Evolutionary conservation across 2,888 invertebrate species (phyloP).

Genomic region (Andricus curvator): DNA sequence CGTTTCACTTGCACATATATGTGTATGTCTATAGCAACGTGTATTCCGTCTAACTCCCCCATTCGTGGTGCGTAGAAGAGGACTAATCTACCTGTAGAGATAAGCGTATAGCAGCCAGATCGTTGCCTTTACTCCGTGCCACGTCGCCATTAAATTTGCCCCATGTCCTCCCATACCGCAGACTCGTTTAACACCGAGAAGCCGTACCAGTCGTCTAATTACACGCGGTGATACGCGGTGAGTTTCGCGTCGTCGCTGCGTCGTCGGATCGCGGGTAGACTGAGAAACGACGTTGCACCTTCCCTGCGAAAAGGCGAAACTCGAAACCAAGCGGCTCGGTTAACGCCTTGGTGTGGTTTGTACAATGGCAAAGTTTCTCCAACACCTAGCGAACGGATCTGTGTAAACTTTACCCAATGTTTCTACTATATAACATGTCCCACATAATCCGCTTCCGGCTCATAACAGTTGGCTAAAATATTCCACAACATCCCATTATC

Average conservation of each 20-base stretch:
- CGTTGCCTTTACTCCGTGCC: constrained; percentile 54
- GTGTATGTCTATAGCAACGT: neutral
- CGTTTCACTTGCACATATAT: neutral
- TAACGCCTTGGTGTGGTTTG: constrained; percentile 46
- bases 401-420: constrained; percentile 28
- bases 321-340: constrained; percentile 48
- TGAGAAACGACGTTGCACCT: constrained; percentile 54
- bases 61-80: constrained; percentile 5
- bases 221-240: constrained; percentile 57
- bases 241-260: constrained; percentile 53
- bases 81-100: constrained; percentile 31
- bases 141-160: constrained; percentile 58
- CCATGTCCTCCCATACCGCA: constrained; percentile 53
- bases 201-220: constrained; percentile 62
- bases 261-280: constrained; percentile 51
- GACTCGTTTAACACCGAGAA: constrained; percentile 53
- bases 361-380: constrained; percentile 47
- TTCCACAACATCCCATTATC: constrained; percentile 10
- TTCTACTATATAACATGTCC: constrained; percentile 30
- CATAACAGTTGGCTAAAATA: constrained; percentile 20
- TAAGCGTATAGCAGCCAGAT: constrained; percentile 40
- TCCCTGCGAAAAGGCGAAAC: constrained; percentile 47
- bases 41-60: constrained; percentile 23
- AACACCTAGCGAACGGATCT: constrained; percentile 33
- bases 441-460: constrained; percentile 31